A percentile compares a stretch with the other conserved stretches of the same genome.
These are phyloP conservation scores for Microplitis mediator DNA, from an alignment of 1,140 invertebrate genomes.

Conservation along the genomic window DNA sequence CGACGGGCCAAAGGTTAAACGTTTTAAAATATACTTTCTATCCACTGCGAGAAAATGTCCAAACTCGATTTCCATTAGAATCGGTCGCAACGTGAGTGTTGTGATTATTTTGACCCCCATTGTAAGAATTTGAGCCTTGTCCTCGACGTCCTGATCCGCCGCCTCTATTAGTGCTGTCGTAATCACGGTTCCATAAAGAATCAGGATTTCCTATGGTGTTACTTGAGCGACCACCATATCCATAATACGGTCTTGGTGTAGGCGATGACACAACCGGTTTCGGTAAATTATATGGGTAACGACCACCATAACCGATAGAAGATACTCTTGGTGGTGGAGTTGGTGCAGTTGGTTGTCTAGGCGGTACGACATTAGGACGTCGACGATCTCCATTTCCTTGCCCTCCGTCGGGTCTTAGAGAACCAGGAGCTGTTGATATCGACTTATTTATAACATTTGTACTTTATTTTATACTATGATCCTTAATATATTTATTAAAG, in stretches of 20 bases:
- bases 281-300: neutral
- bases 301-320: neutral
- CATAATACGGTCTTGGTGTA: constrained; percentile 27
- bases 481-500: neutral
- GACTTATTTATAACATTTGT: constrained; percentile 11
- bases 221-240: constrained; percentile 18
- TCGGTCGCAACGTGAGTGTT: constrained; percentile 28
- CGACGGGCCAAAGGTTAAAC: neutral
- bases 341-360: no score
- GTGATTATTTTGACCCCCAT: constrained; percentile 21
- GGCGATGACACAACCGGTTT: constrained; percentile 18
- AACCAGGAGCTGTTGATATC: constrained; percentile 26
- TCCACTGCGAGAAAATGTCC: constrained; percentile 25
- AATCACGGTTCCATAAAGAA: constrained; percentile 11
- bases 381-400: no score
- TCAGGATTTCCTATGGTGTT: constrained; percentile 25
- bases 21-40: neutral
- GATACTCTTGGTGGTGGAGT: neutral
- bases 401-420: constrained; percentile 13
- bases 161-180: neutral
- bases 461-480: neutral
- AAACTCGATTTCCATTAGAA: constrained; percentile 23
- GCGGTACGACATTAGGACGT: neutral
- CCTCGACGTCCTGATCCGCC: constrained; percentile 1
- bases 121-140: constrained; percentile 8